Base-by-base conservation (phyloP, 1,140 invertebrate genomes). In the Xylocopa sonorina region DNA sequence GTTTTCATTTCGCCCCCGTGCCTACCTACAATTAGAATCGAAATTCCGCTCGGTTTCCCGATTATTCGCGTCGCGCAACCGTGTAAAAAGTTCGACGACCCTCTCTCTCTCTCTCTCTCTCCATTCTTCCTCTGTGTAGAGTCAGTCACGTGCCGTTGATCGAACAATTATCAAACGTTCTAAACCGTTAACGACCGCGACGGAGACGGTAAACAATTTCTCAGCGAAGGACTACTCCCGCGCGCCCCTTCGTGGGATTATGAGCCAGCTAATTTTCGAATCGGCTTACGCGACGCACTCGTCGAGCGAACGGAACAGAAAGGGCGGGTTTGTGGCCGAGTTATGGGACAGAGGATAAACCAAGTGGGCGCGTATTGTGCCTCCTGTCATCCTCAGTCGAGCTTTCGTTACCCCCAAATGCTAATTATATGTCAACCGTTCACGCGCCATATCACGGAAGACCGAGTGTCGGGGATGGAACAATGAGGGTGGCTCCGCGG, bases 401-500 rank as follows among this genome's bases (percentile, higher is more conserved):
- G 81, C 84, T 86, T 90, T 86, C 83, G 85, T 89, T 88, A 87
- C 83, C 82, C n/a, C 86, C 88, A 79, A 87, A 91, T 91, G 91
- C 90, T 92, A 92, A 92, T 92, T 92, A 91, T 89, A 88, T 82
- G 89, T 90, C 85, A 88, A 88, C 86, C 84, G 82, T 87, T 88
- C 85, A 84, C 86, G 87, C 85, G 79, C 78, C 80, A 41, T 83
- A 88, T 86, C 81, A 76, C 75, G 80, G 85, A 89, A 88, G 88
- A 57, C 77, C 73, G 69, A 75, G 41, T 81, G 84, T 80, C 81
- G 58, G 79, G 53, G 78, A 78, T 81, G 85, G 88, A 87, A 90
- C 88, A 90, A 90, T 88, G 68, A 72, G 64, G 75, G 60, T 75
- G 50, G 50, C 72, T 34, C 64, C 50, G n/a, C n/a, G 77, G 55